Conservation (phyloP, 2,888 invertebrate species). For the Oscheius onirici region DNA sequence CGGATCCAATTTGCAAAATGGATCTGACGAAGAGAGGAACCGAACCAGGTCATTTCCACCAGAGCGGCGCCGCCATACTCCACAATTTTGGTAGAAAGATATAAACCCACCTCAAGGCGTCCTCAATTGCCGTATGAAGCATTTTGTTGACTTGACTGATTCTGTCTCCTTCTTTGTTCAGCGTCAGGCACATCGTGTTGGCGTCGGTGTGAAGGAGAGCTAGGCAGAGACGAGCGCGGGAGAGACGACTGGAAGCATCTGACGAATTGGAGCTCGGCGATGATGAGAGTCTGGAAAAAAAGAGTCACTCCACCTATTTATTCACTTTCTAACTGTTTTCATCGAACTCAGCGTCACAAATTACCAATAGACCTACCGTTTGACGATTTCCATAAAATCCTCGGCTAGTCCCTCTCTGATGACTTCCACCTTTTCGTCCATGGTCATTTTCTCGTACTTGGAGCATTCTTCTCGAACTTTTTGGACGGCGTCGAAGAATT, state of each 20-base stretch:
- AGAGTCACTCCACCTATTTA: too few species aligned
- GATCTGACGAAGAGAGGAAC: too few species aligned
- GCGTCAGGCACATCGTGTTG: slow-evolving; percentile 38
- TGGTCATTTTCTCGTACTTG: slow-evolving; percentile 31
- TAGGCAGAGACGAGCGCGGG: slow-evolving; percentile 44
- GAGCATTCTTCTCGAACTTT: slow-evolving; percentile 20
- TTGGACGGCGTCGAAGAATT: slow-evolving; percentile 21
- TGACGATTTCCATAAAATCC: slow-evolving; percentile 28
- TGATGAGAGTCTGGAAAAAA: not conserved
- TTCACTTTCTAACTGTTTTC: too few species aligned
- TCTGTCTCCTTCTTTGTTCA: slow-evolving; percentile 42
- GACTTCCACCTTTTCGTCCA: slow-evolving; percentile 28
- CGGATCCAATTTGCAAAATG: too few species aligned
- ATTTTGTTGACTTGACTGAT: slow-evolving; percentile 44
- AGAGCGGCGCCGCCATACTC: too few species aligned
- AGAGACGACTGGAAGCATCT: slow-evolving; percentile 23
- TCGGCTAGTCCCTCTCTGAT: slow-evolving; percentile 35
- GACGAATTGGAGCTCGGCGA: not conserved
- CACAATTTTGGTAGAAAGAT: not conserved
- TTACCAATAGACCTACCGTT: slow-evolving; percentile 21
- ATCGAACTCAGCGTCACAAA: too few species aligned
- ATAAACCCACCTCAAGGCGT: slow-evolving; percentile 42
- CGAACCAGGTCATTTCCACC: too few species aligned
- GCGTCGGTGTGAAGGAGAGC: slow-evolving; percentile 52
- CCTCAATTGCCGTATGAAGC: slow-evolving; percentile 44